A percentile compares a stretch with the other conserved stretches of the same genome.
Evolutionary conservation across 2,888 invertebrate genomes (phyloP).

Genomic region (Neria commutata): DNA sequence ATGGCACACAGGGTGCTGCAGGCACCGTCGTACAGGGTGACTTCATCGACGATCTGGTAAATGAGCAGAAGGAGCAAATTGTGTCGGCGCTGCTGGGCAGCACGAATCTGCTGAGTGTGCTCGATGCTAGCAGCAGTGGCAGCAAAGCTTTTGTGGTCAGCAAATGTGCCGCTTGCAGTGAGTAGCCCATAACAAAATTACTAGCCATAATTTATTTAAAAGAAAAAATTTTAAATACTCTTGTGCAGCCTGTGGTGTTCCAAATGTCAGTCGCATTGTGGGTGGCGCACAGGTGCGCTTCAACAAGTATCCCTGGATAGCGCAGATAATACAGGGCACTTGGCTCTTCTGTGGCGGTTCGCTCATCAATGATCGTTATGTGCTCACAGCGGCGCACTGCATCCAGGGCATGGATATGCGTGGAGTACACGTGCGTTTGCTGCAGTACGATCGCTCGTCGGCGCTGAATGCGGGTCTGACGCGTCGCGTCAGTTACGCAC

Average conservation of each 20-base stretch:
- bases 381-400: slow-evolving; percentile 59
- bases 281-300: slow-evolving; percentile 53
- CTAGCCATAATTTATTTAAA: not conserved
- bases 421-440: slow-evolving; percentile 44
- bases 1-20: not conserved
- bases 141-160: slow-evolving; percentile 36
- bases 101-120: not conserved
- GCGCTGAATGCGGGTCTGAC: slow-evolving; percentile 42
- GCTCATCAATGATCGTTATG: slow-evolving; percentile 57
- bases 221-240: not conserved
- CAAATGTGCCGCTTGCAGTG: slow-evolving; percentile 55
- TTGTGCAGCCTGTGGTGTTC: slow-evolving; percentile 54
- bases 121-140: slow-evolving; percentile 9
- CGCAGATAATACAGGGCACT: slow-evolving; percentile 46
- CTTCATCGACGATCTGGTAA: slow-evolving; percentile 55
- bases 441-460: slow-evolving; percentile 50
- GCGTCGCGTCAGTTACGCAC: slow-evolving; percentile 43
- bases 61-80: slow-evolving; percentile 53
- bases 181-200: slow-evolving; percentile 35
- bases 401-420: slow-evolving; percentile 45
- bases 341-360: slow-evolving; percentile 57
- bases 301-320: slow-evolving; percentile 61
- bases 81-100: slow-evolving; percentile 42
- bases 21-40: slow-evolving; percentile 42
- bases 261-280: slow-evolving; percentile 58